Percentiles rank a stretch among this genome's conserved stretches.
Conservation (phyloP, 2,113 vertebrate genomes). For the Tretioscincus oriximinensis region DNA sequence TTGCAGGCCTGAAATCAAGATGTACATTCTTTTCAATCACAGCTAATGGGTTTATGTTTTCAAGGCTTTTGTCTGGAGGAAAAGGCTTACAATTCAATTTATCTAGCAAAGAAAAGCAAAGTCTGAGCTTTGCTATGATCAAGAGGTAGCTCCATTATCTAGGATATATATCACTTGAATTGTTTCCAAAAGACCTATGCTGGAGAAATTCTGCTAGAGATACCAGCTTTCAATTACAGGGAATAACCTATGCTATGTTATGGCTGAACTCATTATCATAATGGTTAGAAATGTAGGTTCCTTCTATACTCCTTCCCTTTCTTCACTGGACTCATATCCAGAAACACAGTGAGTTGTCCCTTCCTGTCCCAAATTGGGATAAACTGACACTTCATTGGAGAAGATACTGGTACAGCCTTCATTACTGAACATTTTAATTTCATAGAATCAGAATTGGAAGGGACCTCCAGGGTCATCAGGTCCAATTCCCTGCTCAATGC, state of each 20-base stretch:
- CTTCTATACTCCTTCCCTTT: no score
- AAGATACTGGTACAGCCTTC: no score
- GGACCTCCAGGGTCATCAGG: no score
- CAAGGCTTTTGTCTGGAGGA: constrained; percentile 22
- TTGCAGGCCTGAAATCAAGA: not conserved
- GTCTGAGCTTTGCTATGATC: constrained; percentile 14
- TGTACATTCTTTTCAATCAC: not conserved
- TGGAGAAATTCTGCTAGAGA: not conserved
- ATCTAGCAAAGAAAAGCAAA: constrained; percentile 12
- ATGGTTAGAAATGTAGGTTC: not conserved
- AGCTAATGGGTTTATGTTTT: constrained; percentile 8
- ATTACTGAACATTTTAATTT: no score
- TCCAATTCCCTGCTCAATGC: no score
- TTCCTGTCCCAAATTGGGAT: no score
- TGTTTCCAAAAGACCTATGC: not conserved
- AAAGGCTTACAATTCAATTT: constrained; percentile 23
- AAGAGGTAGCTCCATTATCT: constrained; percentile 6
- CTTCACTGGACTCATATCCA: no score
- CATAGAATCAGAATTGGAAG: no score
- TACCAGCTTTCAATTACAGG: not conserved
- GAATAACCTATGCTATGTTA: not conserved
- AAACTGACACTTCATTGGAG: no score
- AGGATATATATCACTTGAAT: not conserved
- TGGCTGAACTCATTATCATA: not conserved
- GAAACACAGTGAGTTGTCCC: no score